A percentile compares a stretch with the other conserved stretches of the same genome.
Conservation (phyloP, 2,888 invertebrate genomes). For the Stictocephala bisonia region DNA sequence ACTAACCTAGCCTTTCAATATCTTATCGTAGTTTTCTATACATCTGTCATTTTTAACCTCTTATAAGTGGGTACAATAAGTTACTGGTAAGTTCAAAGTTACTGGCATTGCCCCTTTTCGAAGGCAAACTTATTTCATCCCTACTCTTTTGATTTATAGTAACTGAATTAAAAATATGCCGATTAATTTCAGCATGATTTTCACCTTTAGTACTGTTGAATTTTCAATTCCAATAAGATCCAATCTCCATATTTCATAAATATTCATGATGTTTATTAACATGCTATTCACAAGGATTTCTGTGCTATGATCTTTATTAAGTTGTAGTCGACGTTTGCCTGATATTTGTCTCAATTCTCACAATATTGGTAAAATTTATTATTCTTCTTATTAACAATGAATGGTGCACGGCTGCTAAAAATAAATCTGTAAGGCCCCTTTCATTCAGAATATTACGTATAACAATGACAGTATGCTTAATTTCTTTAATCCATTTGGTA, state of each 20-base stretch:
- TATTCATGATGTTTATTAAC: neutral
- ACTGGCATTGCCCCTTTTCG: constrained; percentile 60
- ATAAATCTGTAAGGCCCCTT: neutral
- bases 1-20: too few relatives aligned
- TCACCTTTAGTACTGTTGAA: neutral
- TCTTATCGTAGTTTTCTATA: constrained; percentile 55
- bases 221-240: neutral
- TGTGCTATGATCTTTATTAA: neutral
- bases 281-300: neutral
- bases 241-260: neutral
- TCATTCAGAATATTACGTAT: neutral
- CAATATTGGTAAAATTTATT: neutral
- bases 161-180: constrained; percentile 56
- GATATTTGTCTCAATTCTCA: neutral
- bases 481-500: neutral
- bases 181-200: neutral
- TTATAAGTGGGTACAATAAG: constrained; percentile 56
- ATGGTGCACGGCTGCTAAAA: neutral
- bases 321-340: neutral
- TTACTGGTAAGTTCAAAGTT: constrained; percentile 57
- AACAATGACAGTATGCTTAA: neutral
- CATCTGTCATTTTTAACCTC: constrained; percentile 54
- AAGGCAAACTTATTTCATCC: constrained; percentile 61
- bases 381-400: neutral
- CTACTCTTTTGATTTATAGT: constrained; percentile 56